Percentiles rank a stretch among this genome's conserved stretches.
Conservation (phyloP, 2,888 invertebrate genomes). For the Endomychus coccineus region DNA sequence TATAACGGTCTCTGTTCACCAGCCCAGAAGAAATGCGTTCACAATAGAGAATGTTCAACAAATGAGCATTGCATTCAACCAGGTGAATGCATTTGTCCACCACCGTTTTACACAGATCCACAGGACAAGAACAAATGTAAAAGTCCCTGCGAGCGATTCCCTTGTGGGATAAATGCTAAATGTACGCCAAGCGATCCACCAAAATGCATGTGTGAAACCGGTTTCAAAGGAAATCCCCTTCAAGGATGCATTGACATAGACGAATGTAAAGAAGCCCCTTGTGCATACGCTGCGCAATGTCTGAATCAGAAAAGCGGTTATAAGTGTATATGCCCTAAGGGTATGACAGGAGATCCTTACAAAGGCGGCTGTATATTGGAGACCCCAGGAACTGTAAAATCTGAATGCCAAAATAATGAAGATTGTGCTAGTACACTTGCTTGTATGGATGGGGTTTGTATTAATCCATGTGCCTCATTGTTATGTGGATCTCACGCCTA, state of each 20-base stretch:
- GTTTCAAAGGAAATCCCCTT: conserved; percentile 80
- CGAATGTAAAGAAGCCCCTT: conserved; percentile 77
- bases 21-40: conserved; percentile 73
- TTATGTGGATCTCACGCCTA: conserved; percentile 78
- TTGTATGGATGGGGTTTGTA: conserved; percentile 70
- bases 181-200: conserved; percentile 87
- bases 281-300: conserved; percentile 83
- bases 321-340: conserved; percentile 77
- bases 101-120: conserved; percentile 81
- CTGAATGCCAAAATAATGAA: conserved; percentile 62
- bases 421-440: conserved; percentile 76
- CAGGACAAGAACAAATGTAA: conserved; percentile 80
- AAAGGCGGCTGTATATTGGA: conserved; percentile 66
- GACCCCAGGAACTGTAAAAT: conserved; percentile 49
- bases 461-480: conserved; percentile 71
- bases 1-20: conserved; percentile 75
- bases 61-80: conserved; percentile 90
- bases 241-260: conserved; percentile 79
- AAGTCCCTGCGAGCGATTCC: conserved; percentile 85
- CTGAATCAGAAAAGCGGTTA: conserved; percentile 80
- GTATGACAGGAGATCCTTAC: conserved; percentile 79
- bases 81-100: conserved; percentile 85
- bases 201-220: conserved; percentile 78
- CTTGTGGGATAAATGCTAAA: conserved; percentile 84
- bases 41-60: conserved; percentile 72